Percentiles rank a stretch among this genome's conserved stretches.
These are phyloP conservation scores for Streblospio benedicti DNA, from an alignment of 1,140 invertebrate species.

Conservation along the genomic window DNA sequence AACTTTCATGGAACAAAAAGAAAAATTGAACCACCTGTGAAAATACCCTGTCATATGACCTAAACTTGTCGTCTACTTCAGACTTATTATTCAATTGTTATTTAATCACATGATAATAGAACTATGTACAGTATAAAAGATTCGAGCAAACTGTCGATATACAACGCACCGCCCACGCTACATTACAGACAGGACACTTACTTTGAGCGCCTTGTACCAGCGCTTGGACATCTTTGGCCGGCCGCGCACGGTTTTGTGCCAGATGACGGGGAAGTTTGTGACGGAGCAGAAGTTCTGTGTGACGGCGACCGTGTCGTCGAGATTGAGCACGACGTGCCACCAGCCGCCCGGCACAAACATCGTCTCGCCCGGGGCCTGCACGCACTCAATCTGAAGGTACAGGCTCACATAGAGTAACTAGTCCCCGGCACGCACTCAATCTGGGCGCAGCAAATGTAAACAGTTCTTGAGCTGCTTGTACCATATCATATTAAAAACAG, in stretches of 20 bases:
- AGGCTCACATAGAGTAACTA: not conserved
- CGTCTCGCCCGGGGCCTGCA: slow-evolving; percentile 94
- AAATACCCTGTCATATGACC: no score
- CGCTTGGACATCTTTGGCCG: slow-evolving; percentile 86
- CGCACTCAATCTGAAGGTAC: slow-evolving; percentile 77
- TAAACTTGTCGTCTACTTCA: no score
- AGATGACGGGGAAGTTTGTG: slow-evolving; percentile 92
- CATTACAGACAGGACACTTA: slow-evolving; percentile 29
- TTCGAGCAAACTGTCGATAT: no score
- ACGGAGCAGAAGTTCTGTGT: slow-evolving; percentile 96
- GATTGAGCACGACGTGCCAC: slow-evolving; percentile 97
- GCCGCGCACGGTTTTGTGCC: slow-evolving; percentile 95
- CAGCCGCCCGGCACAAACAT: slow-evolving; percentile 84
- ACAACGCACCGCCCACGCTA: no score
- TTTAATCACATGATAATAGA: no score
- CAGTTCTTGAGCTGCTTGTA: no score
- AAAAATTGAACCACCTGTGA: no score
- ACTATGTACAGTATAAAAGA: no score
- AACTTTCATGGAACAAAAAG: no score
- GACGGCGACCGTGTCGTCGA: slow-evolving; percentile 90
- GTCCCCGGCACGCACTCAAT: not conserved
- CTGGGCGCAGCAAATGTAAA: not conserved
- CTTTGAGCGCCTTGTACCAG: slow-evolving; percentile 64
- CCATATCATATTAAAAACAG: no score
- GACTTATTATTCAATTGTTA: slow-evolving; percentile 3